Base-by-base conservation (phyloP, 2,888 invertebrate species). In the Mesorhabditis sp. region DNA sequence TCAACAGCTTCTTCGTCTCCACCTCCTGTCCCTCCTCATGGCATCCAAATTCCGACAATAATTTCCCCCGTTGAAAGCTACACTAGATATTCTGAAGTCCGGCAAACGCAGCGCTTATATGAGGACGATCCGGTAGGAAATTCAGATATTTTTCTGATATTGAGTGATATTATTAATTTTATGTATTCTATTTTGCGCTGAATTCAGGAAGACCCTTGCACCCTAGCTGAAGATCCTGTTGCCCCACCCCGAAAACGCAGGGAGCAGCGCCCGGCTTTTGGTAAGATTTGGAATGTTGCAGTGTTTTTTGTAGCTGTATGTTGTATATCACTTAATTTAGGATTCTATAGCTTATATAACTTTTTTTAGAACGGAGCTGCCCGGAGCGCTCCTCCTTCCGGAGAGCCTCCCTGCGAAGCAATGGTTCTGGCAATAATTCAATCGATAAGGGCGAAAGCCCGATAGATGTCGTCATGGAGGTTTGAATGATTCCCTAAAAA, bases 381-480 rank as follows among this genome's bases (percentile, higher is more conserved):
- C n/a, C n/a, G 7, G 58, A 50, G 58, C 58, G 58, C 7, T 50
- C 58, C 10, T 50, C 58, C 10, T 13, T 50, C 7, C 7, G 58
- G 58, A 1, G 58, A 13, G 10, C 10, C 7, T 50, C 58, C 0
- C 2, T n/a, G n/a, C 58, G 58, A 50, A 50, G 58, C 2, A 50
- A 50, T 50, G 10, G n/a, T 13, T 50, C 58, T 13, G 28, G 28
- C 28, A 50, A 50, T 50, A 10, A 50, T 50, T 50, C 58, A 50
- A 50, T 50, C n/a, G 58, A 50, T n/a, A 50, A 50, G 2, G 58
- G 58, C 1, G 58, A 50, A 13, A 13, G 10, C 10, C 58, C 58
- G 58, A 50, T 50, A 13, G 58, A 50, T 50, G 58, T 50, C n/a
- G 58, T 50, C 10, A 50, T 50, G 58, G 58, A 50, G 58, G 58